Percentiles rank a stretch among this genome's conserved stretches.
Evolutionary conservation across 2,113 vertebrate genomes (phyloP).

Genomic region (Sinocyclocheilus rhinocerous): DNA sequence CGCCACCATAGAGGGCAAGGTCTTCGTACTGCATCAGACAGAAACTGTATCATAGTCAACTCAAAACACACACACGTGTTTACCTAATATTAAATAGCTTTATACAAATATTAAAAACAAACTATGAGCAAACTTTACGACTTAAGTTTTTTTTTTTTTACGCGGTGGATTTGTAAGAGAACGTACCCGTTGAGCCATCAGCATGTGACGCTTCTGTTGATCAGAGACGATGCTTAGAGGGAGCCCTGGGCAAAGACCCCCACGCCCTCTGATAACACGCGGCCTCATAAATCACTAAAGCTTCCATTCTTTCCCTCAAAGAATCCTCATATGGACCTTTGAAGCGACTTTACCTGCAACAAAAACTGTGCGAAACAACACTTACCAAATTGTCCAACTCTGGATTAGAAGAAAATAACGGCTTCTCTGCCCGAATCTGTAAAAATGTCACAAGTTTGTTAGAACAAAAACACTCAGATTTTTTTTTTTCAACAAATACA

Average conservation of each 20-base stretch:
- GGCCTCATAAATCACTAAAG: constrained; percentile 45
- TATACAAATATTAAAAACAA: background rate
- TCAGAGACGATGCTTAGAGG: constrained; percentile 47
- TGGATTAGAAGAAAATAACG: constrained; percentile 91
- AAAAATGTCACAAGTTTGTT: background rate
- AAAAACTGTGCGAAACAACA: background rate
- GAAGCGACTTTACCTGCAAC: background rate
- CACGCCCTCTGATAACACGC: constrained; percentile 45
- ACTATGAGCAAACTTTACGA: background rate
- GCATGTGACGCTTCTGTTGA: too few species aligned
- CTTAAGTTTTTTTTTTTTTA: background rate
- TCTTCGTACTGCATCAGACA: constrained; percentile 87
- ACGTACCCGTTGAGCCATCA: too few species aligned
- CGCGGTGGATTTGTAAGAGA: too few species aligned
- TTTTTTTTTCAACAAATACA: constrained; percentile 61
- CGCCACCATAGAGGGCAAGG: constrained; percentile 89
- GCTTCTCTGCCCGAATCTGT: constrained; percentile 91
- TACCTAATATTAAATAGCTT: too few species aligned
- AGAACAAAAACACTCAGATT: background rate
- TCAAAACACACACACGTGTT: too few species aligned
- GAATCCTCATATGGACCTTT: background rate
- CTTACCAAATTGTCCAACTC: constrained; percentile 95
- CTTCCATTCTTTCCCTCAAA: constrained; percentile 21
- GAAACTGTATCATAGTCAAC: background rate
- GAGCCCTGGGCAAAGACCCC: constrained; percentile 46